Conservation (phyloP, 2,113 vertebrate genomes). For the Chaetorhynchus papuensis region DNA sequence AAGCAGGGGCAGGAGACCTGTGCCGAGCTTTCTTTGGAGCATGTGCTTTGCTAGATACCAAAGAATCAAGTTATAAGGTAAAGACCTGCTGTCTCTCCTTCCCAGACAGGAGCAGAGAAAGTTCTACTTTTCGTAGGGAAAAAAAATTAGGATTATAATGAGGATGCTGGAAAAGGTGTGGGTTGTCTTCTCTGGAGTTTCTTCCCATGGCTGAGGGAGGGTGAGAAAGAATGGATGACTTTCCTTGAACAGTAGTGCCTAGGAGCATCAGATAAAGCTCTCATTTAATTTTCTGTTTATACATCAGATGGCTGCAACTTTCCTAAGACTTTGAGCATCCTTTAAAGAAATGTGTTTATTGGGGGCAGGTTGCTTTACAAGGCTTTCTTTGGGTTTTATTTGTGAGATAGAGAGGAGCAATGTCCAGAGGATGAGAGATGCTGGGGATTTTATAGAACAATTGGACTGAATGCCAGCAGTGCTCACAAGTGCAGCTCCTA, state of each 20-base stretch:
- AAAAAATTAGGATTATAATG: background rate
- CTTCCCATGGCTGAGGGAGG: background rate
- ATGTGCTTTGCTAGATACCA: background rate
- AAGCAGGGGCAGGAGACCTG: background rate
- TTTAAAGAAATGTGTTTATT: background rate
- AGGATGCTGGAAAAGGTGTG: background rate
- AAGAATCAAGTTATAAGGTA: background rate
- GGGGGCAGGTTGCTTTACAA: background rate
- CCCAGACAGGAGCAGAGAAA: background rate
- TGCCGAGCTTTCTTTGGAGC: background rate
- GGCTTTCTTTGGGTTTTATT: background rate
- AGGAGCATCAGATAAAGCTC: background rate
- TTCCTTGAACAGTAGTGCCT: background rate
- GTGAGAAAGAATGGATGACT: background rate
- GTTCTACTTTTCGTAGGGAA: background rate
- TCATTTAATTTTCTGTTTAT: background rate
- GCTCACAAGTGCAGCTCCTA: background rate
- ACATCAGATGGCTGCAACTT: background rate
- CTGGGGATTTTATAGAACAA: background rate
- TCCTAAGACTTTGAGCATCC: background rate
- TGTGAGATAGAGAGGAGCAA: background rate
- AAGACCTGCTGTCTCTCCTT: background rate
- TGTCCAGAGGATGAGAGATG: background rate
- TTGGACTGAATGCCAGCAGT: background rate
- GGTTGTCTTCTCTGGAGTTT: background rate